These are phyloP conservation scores for Ephydatia muelleri DNA, from an alignment of 37 sponge, comb jelly and placozoan species.

Conservation along the genomic window DNA sequence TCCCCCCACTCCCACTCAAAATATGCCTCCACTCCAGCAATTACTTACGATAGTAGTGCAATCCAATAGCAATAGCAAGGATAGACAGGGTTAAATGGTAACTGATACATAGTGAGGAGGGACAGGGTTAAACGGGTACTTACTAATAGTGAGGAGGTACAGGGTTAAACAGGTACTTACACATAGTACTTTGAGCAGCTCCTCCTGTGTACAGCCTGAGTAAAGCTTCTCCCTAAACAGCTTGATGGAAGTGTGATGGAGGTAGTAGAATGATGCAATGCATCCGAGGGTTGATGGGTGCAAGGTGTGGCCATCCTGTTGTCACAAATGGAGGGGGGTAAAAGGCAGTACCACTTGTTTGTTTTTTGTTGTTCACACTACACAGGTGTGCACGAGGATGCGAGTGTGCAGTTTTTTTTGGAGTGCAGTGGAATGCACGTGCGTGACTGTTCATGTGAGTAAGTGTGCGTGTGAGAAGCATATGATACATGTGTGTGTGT, in stretches of 20 bases:
- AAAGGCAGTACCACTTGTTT: background rate
- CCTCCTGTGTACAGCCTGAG: slow-evolving; percentile 58
- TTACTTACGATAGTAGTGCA: too few species aligned
- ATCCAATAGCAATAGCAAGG: too few species aligned
- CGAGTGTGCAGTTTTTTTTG: slow-evolving; percentile 3
- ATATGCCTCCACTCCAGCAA: too few species aligned
- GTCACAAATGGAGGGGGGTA: background rate
- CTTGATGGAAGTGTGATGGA: slow-evolving; percentile 84
- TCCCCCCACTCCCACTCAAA: too few species aligned
- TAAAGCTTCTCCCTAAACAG: slow-evolving; percentile 77
- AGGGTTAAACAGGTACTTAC: slow-evolving; percentile 35
- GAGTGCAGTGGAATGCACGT: background rate
- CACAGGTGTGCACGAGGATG: background rate
- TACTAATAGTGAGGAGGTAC: background rate
- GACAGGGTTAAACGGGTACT: too few species aligned
- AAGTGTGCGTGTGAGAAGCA: too few species aligned
- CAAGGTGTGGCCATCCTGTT: slow-evolving; percentile 73
- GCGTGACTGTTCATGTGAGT: background rate
- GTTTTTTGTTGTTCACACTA: background rate
- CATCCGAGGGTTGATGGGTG: slow-evolving; percentile 73
- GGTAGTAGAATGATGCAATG: slow-evolving; percentile 97
- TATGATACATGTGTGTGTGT: too few species aligned
- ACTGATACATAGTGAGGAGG: too few species aligned
- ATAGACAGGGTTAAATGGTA: too few species aligned
- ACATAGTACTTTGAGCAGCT: slow-evolving; percentile 80